Evolutionary conservation across 2,888 invertebrate species (phyloP).

Genomic region (Epistrophella euchroma): DNA sequence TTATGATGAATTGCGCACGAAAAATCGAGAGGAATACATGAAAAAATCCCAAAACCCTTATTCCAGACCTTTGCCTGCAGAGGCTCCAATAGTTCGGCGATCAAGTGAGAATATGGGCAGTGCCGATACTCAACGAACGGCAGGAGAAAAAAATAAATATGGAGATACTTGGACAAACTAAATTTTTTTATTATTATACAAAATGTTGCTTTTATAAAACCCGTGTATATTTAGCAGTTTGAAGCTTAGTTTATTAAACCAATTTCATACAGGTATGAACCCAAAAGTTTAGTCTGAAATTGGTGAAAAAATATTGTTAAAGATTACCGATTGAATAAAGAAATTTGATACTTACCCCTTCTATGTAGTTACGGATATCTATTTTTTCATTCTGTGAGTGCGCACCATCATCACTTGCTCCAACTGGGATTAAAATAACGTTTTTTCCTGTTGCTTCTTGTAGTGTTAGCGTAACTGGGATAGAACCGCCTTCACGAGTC

Average conservation of each 20-base stretch:
- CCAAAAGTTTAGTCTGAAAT: conserved; percentile 95
- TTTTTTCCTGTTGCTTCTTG: conserved; percentile 96
- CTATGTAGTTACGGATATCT: conserved; percentile 95
- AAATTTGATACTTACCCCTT: conserved; percentile 89
- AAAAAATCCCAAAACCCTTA: conserved; percentile 80
- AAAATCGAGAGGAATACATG: conserved; percentile 88
- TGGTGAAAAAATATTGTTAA: conserved; percentile 76
- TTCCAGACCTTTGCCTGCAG: conserved; percentile 78
- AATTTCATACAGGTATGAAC: conserved; percentile 93
- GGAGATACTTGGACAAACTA: conserved; percentile 83
- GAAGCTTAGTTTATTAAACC: conserved; percentile 78
- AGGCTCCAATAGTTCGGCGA: conserved; percentile 77
- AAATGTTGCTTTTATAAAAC: conserved; percentile 14
- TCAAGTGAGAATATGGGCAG: conserved; percentile 3
- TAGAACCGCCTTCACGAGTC: conserved; percentile 98
- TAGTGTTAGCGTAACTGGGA: conserved; percentile 97
- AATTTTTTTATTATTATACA: conserved; percentile 56
- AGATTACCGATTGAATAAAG: conserved; percentile 18
- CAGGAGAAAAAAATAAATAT: conserved; percentile 80
- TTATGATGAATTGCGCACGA: conserved; percentile 90
- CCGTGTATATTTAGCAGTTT: background rate
- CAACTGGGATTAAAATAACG: conserved; percentile 97
- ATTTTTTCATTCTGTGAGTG: conserved; percentile 99
- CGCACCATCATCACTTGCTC: conserved; percentile 96
- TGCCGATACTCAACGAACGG: background rate